Base-by-base conservation (phyloP, 2,113 vertebrate genomes). In the Stomatorhinus ivindoensis region DNA sequence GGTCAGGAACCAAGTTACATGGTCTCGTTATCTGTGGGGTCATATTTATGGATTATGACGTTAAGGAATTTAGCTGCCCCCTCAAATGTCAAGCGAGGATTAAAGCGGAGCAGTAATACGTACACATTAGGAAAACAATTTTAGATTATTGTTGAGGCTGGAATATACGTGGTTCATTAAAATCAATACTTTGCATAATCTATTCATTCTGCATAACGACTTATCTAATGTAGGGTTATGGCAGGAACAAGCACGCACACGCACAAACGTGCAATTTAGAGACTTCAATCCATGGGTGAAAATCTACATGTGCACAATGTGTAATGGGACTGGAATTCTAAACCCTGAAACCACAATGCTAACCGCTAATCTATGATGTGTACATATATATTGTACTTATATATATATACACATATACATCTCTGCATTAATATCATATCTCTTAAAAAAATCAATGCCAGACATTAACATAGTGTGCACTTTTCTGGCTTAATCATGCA, bases 161-260 rank as follows among this genome's bases (percentile, higher is more conserved):
- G 44, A 17, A 46, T 47, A 46, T 9, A 21, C 21, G 8, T 84
- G 3, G 82, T 47, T 84, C 82, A 82, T 84, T 47, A 80, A 88
- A 88, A 88, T 88, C n/a, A 88, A 88, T 65, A 58, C n/a, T 27
- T 31, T 46, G 58, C 82, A 84, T n/a, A 44, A 84, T 84, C 73
- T 35, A 42, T 80, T 13, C 35, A 42, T 42, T 15, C 35, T 42
- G 13, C 4, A 80, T 39, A 80, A 80, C 35, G 39, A 17, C 35
- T 35, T 19, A 17, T 42, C 13, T 80, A 80, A 80, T 80, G 4
- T 35, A 15, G 15, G 35, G 35, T 80, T 39, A 39, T 80, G 11
- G 15, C 31, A 3, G 15, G 73, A 19, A 80, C 35, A 80, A 13
- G 17, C 4, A 15, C 2, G 11, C 65, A 76, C 19, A 19, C 35